Conservation (phyloP, 2,797 vertebrate genomes). For the Diceros bicornis region DNA sequence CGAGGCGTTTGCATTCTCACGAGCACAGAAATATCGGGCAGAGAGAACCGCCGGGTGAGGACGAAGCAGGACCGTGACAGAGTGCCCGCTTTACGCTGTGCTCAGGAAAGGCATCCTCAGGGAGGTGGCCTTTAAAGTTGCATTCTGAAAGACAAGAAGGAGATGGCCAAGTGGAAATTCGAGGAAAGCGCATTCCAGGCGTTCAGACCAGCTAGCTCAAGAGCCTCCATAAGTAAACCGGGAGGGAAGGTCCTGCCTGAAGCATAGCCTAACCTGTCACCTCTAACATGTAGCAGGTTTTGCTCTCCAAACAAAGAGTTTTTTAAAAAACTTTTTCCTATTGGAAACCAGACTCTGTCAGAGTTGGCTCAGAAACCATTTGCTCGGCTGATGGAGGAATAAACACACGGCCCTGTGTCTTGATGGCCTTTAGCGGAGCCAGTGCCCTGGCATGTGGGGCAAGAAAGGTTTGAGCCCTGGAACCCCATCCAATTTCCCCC, state of each 20-base stretch:
- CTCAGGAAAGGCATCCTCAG: not conserved
- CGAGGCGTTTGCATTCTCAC: accelerated
- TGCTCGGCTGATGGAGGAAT: not conserved
- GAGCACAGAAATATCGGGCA: accelerated
- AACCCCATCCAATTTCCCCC: slow-evolving; percentile 77
- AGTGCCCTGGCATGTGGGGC: slow-evolving; percentile 71
- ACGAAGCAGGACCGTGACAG: accelerated
- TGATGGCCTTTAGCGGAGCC: slow-evolving; percentile 13
- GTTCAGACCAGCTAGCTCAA: accelerated
- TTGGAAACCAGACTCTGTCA: slow-evolving; percentile 10
- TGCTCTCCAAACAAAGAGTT: slow-evolving; percentile 11
- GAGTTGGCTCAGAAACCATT: slow-evolving; percentile 36
- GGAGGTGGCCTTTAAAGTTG: not conserved
- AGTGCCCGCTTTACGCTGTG: too few species aligned
- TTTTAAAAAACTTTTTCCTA: not conserved
- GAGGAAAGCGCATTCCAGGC: not conserved
- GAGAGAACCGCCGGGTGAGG: not conserved
- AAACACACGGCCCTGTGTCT: slow-evolving; percentile 4
- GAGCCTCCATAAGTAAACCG: accelerated
- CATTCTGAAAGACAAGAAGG: not conserved
- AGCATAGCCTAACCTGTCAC: not conserved
- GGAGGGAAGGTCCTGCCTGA: too few species aligned
- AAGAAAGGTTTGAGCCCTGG: slow-evolving; percentile 73
- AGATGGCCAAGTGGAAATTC: accelerated
- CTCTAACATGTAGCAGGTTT: slow-evolving; percentile 10